Base-by-base conservation (phyloP, 2,888 invertebrate species). In the Gandaritis pyraliata region DNA sequence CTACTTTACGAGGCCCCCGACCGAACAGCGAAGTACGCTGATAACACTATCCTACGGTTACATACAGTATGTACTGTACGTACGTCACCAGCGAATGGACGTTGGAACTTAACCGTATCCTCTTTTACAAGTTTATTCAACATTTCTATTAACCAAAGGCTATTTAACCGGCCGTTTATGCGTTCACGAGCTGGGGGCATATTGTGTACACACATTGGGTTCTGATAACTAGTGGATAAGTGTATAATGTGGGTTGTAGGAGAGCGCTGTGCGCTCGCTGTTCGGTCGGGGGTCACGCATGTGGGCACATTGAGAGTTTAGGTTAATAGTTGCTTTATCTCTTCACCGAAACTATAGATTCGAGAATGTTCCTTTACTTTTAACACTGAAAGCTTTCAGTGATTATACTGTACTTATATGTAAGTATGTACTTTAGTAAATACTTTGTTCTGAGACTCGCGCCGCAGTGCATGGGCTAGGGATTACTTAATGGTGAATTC, bases 201-300 rank as follows among this genome's bases (percentile, higher is more conserved):
- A 23, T 33, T 33, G 5, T 33, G 5, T 33, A 8, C 33, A 33
- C 11, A 18, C 10, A 41, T 8, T 41, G 41, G 13, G 23, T 23
- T 23, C 4, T 23, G 23, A 23, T 23, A 23, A 23, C 23, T 23
- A 6, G 1, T 15, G 13, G 33, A 33, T 48, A 13, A 15, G 13
- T 33, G 33, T 15, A 30, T 30, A n/a, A 13, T 33, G 29, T 18
- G 18, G 39, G 39, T 41, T 11, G 8, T 16, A 16, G 11, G 7
- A 16, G 41, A 13, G 2, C 12, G 18, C 43, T 52, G 47, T 30
- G 43, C 38, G 36, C n/a, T 46, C 23, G 33, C 55, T 45, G 49
- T 66, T 64, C 65, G 70, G 70, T 57, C 69, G 69, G 69, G 69
- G 69, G 67, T 56, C 43, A 61, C 38, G 29, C 16, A 39, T 43